Base-by-base conservation (phyloP, 2,113 vertebrate species). In the Toxostoma redivivum region DNA sequence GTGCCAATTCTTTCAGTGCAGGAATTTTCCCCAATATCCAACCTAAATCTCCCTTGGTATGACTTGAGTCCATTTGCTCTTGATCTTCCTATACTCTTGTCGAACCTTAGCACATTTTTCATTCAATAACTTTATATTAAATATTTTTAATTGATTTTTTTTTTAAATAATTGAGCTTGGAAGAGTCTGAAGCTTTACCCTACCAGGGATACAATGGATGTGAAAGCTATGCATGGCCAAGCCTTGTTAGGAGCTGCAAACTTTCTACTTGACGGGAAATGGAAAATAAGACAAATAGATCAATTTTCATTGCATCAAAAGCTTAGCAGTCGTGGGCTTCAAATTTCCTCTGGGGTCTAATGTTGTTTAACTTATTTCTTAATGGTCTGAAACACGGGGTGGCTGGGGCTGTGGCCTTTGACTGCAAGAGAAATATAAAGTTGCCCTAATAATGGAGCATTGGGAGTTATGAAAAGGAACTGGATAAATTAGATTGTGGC, bases 291-390 rank as follows among this genome's bases (percentile, higher is more conserved):
- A 95, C 44, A 15, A 95, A 96, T 92, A 94, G 95, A 93, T 93
- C 92, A 82, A 94, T 95, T 97, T 96, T 93, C 88, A 81, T 93
- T 81, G 86, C 92, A 93, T 91, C 80, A 24, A 78, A 93, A 90
- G 76, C 95, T 88, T 86, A 88, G 42, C 94, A 51, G 92, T 58
- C 17, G 16, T 90, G 83, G 69, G 54, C 80, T 77, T 95, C 76
- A 86, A 83, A 83, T 97, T 95, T 93, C 91, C 95, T 95, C 92
- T 66, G 76, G 95, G 94, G 94, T 88, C 91, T 92, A n/a, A 30
- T 96, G 95, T 81, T 95, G 88, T 96, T 96, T 96, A 95, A 97
- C 88, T 92, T 79, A 50, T 28, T 91, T 95, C 95, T 90, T 96
- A 96, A 96, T 95, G 91, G 72, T 70, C 71, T 95, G 94, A 88